Evolutionary conservation across 2,797 vertebrate genomes (phyloP).

Genomic region (Leptatherina wallacei): DNA sequence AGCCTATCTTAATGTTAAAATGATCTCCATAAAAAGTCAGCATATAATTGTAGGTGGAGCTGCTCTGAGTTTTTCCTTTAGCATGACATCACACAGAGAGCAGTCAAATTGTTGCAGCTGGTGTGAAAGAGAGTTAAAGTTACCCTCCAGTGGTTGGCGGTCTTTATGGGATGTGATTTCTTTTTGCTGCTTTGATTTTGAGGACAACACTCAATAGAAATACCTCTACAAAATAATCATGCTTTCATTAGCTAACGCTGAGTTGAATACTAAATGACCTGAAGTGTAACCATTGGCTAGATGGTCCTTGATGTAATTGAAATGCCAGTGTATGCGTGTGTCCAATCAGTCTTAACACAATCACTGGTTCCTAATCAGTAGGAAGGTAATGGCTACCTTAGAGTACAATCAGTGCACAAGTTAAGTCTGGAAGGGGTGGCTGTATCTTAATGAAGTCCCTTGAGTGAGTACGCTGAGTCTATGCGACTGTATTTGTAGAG

Average conservation of each 20-base stretch:
- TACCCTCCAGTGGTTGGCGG: not conserved
- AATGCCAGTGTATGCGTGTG: conserved; percentile 49
- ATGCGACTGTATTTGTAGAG: conserved; percentile 20
- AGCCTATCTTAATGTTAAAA: conserved; percentile 7
- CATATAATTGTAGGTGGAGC: conserved; percentile 29
- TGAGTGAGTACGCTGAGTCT: conserved; percentile 37
- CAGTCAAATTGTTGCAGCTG: conserved; percentile 12
- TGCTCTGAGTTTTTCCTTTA: conserved; percentile 24
- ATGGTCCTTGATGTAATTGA: conserved; percentile 63
- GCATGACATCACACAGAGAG: not conserved
- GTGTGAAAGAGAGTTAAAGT: conserved; percentile 14
- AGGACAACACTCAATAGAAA: conserved; percentile 26
- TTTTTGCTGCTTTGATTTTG: conserved; percentile 30
- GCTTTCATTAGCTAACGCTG: conserved; percentile 40
- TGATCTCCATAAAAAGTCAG: conserved; percentile 8
- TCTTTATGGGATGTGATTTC: conserved; percentile 15
- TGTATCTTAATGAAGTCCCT: conserved; percentile 68
- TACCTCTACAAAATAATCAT: conserved; percentile 42
- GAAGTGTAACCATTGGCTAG: conserved; percentile 43
- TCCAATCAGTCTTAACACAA: conserved; percentile 65
- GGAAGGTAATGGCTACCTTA: conserved; percentile 68
- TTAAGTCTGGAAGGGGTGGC: conserved; percentile 53
- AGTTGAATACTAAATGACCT: conserved; percentile 52
- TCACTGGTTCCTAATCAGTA: conserved; percentile 72
- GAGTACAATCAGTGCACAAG: conserved; percentile 69